Evolutionary conservation across 2,888 invertebrate genomes (phyloP).

Genomic region (Trissolcus japonicus): DNA sequence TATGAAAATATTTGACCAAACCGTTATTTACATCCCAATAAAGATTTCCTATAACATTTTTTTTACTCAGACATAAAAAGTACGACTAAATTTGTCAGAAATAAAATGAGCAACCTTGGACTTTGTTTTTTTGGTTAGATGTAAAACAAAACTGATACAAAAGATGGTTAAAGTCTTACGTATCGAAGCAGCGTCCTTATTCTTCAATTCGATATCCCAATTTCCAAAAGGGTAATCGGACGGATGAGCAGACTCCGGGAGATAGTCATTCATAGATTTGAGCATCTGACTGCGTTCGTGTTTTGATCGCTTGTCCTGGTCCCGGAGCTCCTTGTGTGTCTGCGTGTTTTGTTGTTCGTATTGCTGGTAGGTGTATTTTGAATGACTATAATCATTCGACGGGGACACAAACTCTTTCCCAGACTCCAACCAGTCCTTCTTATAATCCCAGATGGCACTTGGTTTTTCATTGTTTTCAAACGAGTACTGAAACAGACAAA

Average conservation of each 20-base stretch:
- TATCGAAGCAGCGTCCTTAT: conserved; percentile 24
- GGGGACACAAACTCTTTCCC: not conserved
- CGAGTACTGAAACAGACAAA: conserved; percentile 21
- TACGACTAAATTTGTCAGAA: too few species aligned
- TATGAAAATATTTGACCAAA: too few species aligned
- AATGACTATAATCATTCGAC: conserved; percentile 20
- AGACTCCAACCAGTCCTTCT: conserved; percentile 17
- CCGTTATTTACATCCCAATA: too few species aligned
- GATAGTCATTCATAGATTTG: conserved; percentile 15
- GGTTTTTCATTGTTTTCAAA: conserved; percentile 19
- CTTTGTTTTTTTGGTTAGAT: too few species aligned
- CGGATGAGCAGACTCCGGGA: conserved; percentile 1
- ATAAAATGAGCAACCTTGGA: too few species aligned
- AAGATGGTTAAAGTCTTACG: conserved; percentile 19
- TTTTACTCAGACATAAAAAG: too few species aligned
- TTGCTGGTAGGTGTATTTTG: conserved; percentile 20
- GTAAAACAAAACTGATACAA: too few species aligned
- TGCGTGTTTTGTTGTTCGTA: conserved; percentile 10
- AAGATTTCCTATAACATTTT: too few species aligned
- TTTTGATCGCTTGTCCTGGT: conserved; percentile 6
- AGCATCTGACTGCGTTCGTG: conserved; percentile 2
- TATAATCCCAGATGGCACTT: conserved; percentile 19
- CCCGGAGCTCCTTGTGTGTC: not conserved
- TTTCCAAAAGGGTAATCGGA: conserved; percentile 17
- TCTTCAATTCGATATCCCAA: conserved; percentile 34